Percentiles rank a stretch among this genome's conserved stretches.
These are phyloP conservation scores for Potamarius usumacintae DNA, from an alignment of 2,113 vertebrate species.

Conservation along the genomic window DNA sequence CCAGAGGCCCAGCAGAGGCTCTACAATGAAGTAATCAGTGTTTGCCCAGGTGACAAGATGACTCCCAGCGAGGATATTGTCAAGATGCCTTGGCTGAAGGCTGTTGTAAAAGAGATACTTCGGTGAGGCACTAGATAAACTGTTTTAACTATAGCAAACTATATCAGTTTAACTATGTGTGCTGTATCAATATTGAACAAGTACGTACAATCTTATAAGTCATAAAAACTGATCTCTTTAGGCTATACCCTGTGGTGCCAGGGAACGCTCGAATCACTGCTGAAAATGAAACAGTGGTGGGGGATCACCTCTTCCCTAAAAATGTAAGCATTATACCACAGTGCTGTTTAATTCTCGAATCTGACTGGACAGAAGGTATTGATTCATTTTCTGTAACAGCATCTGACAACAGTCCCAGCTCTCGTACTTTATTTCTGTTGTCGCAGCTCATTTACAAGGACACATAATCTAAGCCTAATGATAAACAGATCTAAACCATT, in stretches of 20 bases:
- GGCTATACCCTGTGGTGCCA: conserved; percentile 77
- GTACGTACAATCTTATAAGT: background rate
- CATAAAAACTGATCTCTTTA: conserved; percentile 40
- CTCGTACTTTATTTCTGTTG: background rate
- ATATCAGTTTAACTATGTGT: background rate
- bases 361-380: background rate
- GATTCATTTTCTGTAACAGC: background rate
- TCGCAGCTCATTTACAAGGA: background rate
- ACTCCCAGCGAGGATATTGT: conserved; percentile 68
- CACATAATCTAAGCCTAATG: background rate
- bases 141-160: background rate
- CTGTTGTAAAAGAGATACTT: conserved; percentile 74
- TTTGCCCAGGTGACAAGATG: conserved; percentile 69
- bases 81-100: conserved; percentile 78
- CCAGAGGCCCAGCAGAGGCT: conserved; percentile 71
- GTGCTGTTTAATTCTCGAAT: background rate
- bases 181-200: background rate
- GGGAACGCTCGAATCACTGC: conserved; percentile 69
- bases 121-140: conserved; percentile 62
- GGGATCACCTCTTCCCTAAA: conserved; percentile 73
- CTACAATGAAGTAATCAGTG: conserved; percentile 67
- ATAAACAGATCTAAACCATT: background rate
- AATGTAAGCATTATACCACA: conserved; percentile 57
- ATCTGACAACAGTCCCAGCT: background rate
- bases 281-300: conserved; percentile 72